These are phyloP conservation scores for Gavia stellata DNA, from an alignment of 2,113 vertebrate genomes.

Conservation along the genomic window DNA sequence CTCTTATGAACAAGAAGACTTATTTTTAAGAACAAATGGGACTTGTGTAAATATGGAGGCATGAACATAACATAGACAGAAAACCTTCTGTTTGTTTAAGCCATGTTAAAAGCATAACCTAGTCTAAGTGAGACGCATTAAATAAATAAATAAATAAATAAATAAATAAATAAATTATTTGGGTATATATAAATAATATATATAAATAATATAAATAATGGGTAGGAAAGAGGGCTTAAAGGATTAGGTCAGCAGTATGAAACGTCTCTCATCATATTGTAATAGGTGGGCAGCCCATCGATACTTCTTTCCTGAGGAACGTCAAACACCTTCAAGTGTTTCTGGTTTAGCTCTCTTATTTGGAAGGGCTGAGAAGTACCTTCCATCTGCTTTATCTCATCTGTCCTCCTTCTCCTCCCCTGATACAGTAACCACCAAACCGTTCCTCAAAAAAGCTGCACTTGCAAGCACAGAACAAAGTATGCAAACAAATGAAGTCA, in stretches of 20 bases:
- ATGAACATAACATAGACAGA: not conserved
- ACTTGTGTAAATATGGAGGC: not conserved
- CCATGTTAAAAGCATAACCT: not conserved
- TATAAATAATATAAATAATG: rapidly evolving
- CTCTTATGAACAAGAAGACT: not conserved
- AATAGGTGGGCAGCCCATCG: not conserved
- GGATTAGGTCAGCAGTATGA: not conserved
- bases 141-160: not conserved
- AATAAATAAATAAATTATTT: not conserved
- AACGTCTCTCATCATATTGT: not conserved
- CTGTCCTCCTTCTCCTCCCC: not conserved
- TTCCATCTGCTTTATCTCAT: not conserved
- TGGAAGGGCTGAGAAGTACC: not conserved
- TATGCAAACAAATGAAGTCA: not conserved
- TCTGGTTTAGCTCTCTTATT: not conserved
- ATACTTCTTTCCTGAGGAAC: not conserved
- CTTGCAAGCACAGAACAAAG: not conserved
- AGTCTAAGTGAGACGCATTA: not conserved
- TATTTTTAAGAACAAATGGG: not conserved
- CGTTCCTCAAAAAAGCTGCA: not conserved
- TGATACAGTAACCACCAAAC: not conserved
- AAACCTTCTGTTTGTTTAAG: not conserved
- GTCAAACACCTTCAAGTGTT: not conserved
- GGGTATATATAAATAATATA: not conserved
- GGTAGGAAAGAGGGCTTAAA: not conserved